These are phyloP conservation scores for Oligia fasciuncula DNA, from an alignment of 2,888 invertebrate genomes.

Conservation along the genomic window DNA sequence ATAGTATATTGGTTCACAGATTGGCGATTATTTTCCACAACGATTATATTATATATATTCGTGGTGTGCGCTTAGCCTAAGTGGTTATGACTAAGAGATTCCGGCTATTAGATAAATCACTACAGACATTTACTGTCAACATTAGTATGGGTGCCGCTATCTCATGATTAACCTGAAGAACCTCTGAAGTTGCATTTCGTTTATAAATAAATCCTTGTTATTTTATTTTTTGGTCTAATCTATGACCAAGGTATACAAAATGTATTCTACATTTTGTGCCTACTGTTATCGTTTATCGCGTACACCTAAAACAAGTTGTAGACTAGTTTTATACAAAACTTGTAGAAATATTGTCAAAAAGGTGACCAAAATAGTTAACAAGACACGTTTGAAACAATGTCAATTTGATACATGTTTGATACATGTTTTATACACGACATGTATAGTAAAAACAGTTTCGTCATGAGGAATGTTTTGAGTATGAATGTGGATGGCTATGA, in stretches of 20 bases:
- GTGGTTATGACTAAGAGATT: background rate
- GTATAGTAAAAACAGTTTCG: too few relatives aligned
- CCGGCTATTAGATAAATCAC: conserved; percentile 6
- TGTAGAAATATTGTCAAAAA: background rate
- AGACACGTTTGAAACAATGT: too few relatives aligned
- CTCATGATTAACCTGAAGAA: background rate
- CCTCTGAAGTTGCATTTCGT: background rate
- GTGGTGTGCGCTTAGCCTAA: too few relatives aligned
- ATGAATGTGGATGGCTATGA: too few relatives aligned
- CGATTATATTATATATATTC: too few relatives aligned
- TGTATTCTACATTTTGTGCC: background rate
- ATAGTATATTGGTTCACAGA: too few relatives aligned
- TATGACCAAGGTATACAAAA: background rate
- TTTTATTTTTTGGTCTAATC: background rate
- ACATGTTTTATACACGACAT: too few relatives aligned
- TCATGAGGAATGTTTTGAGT: too few relatives aligned
- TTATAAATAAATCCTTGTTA: background rate
- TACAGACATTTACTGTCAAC: background rate
- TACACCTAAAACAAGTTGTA: too few relatives aligned
- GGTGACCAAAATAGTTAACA: background rate
- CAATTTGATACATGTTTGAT: too few relatives aligned
- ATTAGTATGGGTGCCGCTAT: background rate
- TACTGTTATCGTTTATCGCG: background rate
- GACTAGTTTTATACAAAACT: background rate
- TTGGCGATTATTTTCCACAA: too few relatives aligned